Evolutionary conservation across 1,140 invertebrate genomes (phyloP), one percentile per base, ranked within the genome.

Genomic region (Euborellia annulipes): DNA sequence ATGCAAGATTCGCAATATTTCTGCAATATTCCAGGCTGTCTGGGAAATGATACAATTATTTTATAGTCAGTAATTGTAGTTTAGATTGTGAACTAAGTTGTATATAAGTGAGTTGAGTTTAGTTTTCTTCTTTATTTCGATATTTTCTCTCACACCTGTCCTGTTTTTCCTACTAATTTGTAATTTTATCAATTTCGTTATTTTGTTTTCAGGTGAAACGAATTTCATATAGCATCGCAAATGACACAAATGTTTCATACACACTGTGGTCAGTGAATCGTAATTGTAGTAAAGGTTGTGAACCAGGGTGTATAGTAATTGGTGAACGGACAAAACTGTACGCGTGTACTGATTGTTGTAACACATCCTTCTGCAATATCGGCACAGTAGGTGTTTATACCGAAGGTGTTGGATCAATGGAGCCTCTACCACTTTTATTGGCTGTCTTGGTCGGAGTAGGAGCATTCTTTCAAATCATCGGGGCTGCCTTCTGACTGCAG

Each of bases 261-360:
- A 79, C 77, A 57, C 73, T 86, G 63, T 89, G 85, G 83, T 77
- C 82, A 0, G 53, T 88, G 27, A 81, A 88, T 60, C 66, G 86
- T 2, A 82, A 82, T 52, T 90, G 86, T 55, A 76, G 79, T 0
- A 77, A 75, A 45, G 76, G 77, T 55, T 90, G 86, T 58, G 83
- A 88, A 50, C 72, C 82, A 0, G 85, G 84, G 8, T 89, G 85
- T 62, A 85, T 88, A 48, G 72, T 87, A 6, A 86, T 87, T 47
- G 58, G 65, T 0, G 86, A 90, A 60, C 62, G 85, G 19, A 88
- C 82, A 1, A 88, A 89, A 57, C 61, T 90, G 0, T 82, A 84
- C 57, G 79, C 82, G 2, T 88, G 84, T 56, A 85, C 81, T 0
- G 76, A 78, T 1, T 89, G 85, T 55, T 89, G 85, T 58, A 53